phyloP scores from a whole-genome alignment of 1,140 invertebrate species.

The Probaryconus sp. region DNA sequence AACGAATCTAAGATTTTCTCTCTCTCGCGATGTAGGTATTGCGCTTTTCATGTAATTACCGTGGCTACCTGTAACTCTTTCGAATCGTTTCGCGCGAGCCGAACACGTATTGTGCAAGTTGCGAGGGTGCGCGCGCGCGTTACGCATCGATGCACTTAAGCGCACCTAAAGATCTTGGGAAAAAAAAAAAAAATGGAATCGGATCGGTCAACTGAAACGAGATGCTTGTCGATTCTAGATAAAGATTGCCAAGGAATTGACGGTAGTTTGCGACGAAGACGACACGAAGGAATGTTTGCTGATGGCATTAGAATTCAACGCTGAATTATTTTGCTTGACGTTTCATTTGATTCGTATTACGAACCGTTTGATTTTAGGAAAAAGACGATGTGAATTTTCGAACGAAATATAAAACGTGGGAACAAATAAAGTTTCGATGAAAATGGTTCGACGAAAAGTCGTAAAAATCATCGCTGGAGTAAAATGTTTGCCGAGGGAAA shows the following conservation, averaged over 20 bases:
- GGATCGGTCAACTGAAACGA: conserved; percentile 47
- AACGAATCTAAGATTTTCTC: not conserved
- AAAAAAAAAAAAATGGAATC: conserved; percentile 41
- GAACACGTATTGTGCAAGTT: conserved; percentile 20
- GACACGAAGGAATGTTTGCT: conserved; percentile 25
- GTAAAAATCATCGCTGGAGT: too few species aligned
- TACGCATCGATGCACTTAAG: conserved; percentile 30
- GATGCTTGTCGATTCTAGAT: conserved; percentile 47
- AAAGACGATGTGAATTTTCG: too few species aligned
- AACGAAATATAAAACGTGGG: too few species aligned
- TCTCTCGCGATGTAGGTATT: not conserved
- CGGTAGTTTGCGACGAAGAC: conserved; percentile 29
- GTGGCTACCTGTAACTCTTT: not conserved
- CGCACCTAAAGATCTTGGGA: conserved; percentile 21
- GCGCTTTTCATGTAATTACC: conserved; percentile 21
- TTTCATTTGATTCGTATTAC: too few species aligned
- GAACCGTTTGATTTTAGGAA: too few species aligned
- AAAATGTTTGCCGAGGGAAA: too few species aligned
- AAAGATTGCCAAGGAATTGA: conserved; percentile 20
- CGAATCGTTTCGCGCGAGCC: conserved; percentile 8
- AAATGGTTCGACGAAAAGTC: too few species aligned
- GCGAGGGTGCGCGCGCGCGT: conserved; percentile 36
- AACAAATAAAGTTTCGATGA: too few species aligned
- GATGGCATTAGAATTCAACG: conserved; percentile 6
- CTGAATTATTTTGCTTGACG: too few species aligned